Conservation (phyloP, 2,113 vertebrate species). For the Pluvianellus socialis region DNA sequence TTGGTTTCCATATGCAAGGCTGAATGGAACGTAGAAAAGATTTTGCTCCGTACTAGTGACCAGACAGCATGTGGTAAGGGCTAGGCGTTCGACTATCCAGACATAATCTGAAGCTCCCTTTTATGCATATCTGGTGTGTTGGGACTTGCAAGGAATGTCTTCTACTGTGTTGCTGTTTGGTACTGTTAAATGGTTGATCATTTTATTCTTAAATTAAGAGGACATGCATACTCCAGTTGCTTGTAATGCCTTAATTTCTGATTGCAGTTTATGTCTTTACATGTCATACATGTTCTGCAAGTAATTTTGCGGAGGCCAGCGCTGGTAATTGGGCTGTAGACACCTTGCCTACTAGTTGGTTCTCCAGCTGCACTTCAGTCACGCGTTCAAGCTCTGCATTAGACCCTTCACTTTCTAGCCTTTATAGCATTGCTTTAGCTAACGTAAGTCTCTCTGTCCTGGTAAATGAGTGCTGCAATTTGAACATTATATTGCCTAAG, state of each 20-base stretch:
- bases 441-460: background rate
- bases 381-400: background rate
- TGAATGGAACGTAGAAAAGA: background rate
- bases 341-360: background rate
- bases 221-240: background rate
- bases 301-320: background rate
- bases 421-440: background rate
- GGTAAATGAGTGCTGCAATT: background rate
- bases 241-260: background rate
- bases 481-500: background rate
- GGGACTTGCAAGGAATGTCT: background rate
- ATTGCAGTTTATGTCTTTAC: background rate
- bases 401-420: background rate
- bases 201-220: background rate
- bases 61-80: background rate
- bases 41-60: rapidly evolving
- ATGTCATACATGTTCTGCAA: background rate
- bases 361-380: background rate
- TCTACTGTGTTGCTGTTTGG: background rate
- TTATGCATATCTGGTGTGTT: rapidly evolving
- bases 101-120: background rate
- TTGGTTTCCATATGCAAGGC: background rate
- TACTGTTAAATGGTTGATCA: background rate
- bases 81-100: background rate
- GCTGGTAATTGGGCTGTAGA: background rate